Base-by-base conservation (phyloP, 2,797 vertebrate species). In the Phrynocephalus forsythii region DNA sequence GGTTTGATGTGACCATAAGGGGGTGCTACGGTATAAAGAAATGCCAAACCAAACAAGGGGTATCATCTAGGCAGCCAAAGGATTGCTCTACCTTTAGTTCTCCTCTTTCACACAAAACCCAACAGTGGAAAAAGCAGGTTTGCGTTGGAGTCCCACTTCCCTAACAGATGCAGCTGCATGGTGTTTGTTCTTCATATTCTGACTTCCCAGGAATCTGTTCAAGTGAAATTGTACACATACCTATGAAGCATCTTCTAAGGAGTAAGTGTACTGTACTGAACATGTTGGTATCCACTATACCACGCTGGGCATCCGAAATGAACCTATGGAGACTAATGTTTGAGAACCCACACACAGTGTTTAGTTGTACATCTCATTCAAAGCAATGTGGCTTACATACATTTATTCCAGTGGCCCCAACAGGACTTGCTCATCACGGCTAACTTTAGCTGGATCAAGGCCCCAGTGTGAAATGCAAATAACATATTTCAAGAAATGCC, bases 1-100 rank as follows among this genome's bases (percentile, higher is more conserved):
- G 26, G 44, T 67, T 30, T 7, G 30, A 81, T 75, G 69, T 76
- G 30, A 48, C 82, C 87, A 85, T 44, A 44, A 85, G 78, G 68
- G 87, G 83, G 87, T 33, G 60, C 87, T 38, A 80, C 16, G 7
- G 44, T 30, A 75, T 52, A 73, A 79, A 72, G 30, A 33, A 63
- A 80, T 66, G 56, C 76, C 50, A 16, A 3, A 44, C 69, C 22
- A 87, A 75, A n/a, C 6, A 7, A 33, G n/a, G 13, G 71, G 77
- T 71, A 22, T 73, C 73, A 48, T 24, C 16, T n/a, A 8, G 18
- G 28, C 28, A 69, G 30, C n/a, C 8, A 5, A 68, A 26, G 5
- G 3, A 24, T 33, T 52, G 1, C 44, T 1, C 52, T 86, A 26
- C 69, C 52, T 28, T 73, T 48, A 24, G 10, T 48, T 63, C 72